Conservation (phyloP, 2,888 invertebrate species). For the Morpho helenor region DNA sequence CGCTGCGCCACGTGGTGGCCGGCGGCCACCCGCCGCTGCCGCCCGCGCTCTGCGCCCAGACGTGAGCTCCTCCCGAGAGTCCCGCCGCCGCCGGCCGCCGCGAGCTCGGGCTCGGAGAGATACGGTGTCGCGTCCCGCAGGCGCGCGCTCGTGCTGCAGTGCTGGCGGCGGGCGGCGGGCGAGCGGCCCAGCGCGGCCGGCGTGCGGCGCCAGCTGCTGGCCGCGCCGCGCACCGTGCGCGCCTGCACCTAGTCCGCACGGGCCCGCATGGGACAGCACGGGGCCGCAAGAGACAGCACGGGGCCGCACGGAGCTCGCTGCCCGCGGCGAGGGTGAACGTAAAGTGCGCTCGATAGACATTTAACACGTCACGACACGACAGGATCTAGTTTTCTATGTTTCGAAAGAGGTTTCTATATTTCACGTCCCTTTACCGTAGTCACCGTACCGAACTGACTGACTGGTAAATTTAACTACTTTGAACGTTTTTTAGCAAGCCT, state of each 20-base stretch:
- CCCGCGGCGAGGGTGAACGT: not conserved
- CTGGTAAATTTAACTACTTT: no score
- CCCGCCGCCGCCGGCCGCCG: not conserved
- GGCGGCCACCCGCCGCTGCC: constrained; percentile 84
- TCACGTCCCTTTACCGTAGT: no score
- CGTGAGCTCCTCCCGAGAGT: constrained; percentile 31
- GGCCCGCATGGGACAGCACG: constrained; percentile 33
- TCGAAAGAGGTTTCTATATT: no score
- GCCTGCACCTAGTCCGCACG: constrained; percentile 35
- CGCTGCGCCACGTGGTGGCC: constrained; percentile 78
- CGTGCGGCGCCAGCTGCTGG: constrained; percentile 87
- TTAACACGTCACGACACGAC: no score
- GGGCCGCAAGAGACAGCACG: constrained; percentile 17
- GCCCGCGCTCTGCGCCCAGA: constrained; percentile 51
- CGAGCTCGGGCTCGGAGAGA: no score
- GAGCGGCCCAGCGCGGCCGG: constrained; percentile 85
- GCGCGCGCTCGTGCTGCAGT: constrained; percentile 83
- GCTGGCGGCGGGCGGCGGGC: constrained; percentile 85
- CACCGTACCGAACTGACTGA: no score
- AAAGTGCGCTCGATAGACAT: no score
- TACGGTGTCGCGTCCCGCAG: constrained; percentile 18
- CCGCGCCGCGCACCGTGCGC: constrained; percentile 68
- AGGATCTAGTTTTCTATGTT: no score
- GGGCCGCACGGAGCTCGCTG: constrained; percentile 22
- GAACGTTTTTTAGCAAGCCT: no score